These are phyloP conservation scores for Ptychoptera contaminata DNA, from an alignment of 2,888 invertebrate genomes.

Conservation along the genomic window DNA sequence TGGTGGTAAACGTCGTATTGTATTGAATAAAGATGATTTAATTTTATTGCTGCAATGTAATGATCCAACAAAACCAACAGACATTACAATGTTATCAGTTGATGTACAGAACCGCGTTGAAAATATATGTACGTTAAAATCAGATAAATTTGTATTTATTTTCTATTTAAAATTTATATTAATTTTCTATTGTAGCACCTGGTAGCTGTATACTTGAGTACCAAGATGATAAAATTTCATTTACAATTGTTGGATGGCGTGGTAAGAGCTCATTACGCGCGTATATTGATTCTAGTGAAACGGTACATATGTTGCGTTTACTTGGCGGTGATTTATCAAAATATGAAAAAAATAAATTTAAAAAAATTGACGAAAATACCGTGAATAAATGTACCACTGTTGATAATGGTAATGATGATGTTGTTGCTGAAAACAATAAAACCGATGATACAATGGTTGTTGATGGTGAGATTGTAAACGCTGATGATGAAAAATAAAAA, in stretches of 20 bases:
- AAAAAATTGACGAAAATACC: conserved; percentile 35
- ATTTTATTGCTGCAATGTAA: conserved; percentile 62
- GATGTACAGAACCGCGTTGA: conserved; percentile 51
- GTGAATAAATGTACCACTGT: background rate
- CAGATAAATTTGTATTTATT: background rate
- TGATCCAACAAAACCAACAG: conserved; percentile 62
- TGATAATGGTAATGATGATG: conserved; percentile 12
- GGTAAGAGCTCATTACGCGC: conserved; percentile 75
- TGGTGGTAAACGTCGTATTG: conserved; percentile 48
- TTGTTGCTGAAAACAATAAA: conserved; percentile 15
- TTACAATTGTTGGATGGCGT: conserved; percentile 80
- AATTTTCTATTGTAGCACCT: conserved; percentile 23
- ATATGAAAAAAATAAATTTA: conserved; percentile 62
- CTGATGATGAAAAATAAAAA: no score
- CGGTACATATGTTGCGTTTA: conserved; percentile 72
- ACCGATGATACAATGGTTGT: conserved; percentile 13
- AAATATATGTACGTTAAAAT: conserved; percentile 43
- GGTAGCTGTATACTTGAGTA: conserved; percentile 69
- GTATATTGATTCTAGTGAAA: conserved; percentile 71
- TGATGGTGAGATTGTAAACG: no score
- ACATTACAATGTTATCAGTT: conserved; percentile 47
- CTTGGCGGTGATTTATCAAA: conserved; percentile 74
- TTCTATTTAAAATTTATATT: background rate
- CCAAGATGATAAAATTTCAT: conserved; percentile 34
- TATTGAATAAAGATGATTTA: conserved; percentile 59